Conservation (phyloP, 2,113 vertebrate genomes). For the Hypocryptadius cinnamomeus region DNA sequence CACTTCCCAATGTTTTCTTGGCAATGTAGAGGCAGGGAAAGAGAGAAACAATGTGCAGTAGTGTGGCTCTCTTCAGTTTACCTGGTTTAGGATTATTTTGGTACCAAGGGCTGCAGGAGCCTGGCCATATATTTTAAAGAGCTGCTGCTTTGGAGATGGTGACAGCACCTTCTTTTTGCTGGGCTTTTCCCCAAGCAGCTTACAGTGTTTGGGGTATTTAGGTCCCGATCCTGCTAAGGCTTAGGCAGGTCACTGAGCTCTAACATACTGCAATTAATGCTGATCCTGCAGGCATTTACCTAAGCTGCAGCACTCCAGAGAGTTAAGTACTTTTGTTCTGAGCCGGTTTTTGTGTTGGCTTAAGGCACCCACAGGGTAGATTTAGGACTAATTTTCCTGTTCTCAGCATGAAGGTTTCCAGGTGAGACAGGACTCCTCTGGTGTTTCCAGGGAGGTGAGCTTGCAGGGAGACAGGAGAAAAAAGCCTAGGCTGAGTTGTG, state of each 20-base stretch:
- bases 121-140: neutral
- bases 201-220: neutral
- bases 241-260: neutral
- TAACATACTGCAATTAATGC: neutral
- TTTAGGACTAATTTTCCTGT: neutral
- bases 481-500: neutral
- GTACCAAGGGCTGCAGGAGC: neutral
- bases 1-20: neutral
- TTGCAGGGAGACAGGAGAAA: neutral
- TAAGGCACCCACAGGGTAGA: neutral
- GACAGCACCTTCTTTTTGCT: neutral
- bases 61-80: neutral
- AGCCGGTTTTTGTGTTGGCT: neutral
- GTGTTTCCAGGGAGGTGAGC: neutral
- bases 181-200: neutral
- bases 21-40: neutral
- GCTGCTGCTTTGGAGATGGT: neutral
- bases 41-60: neutral
- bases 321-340: neutral
- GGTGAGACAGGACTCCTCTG: neutral
- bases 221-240: neutral
- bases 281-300: neutral
- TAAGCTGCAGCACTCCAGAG: neutral
- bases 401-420: neutral
- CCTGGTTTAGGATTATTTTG: neutral